phyloP scores from a whole-genome alignment of 2,113 vertebrate species.

The Uria aalge region DNA sequence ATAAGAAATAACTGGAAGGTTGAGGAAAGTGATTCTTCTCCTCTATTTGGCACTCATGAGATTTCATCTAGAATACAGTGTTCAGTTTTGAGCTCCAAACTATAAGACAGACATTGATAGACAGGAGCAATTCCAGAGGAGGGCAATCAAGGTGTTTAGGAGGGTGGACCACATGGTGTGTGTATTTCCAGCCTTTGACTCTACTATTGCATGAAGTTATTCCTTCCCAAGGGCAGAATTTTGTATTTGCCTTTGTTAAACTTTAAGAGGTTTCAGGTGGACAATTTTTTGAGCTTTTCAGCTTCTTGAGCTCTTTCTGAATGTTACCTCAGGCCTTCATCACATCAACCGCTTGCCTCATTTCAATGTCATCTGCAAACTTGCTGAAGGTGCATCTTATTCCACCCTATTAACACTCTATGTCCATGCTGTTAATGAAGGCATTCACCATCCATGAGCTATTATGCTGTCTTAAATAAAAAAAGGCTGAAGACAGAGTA shows the following conservation, averaged over 20 bases:
- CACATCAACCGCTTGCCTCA: neutral
- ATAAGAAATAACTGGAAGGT: neutral
- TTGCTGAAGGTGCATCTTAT: neutral
- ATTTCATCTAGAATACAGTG: neutral
- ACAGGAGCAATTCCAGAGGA: neutral
- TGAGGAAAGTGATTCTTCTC: neutral
- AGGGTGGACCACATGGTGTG: neutral
- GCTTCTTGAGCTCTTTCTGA: neutral
- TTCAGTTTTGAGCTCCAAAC: neutral
- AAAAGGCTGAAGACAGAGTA: neutral
- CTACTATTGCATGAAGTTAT: neutral
- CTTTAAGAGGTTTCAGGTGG: neutral
- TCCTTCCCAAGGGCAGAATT: neutral
- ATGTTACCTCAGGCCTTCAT: neutral
- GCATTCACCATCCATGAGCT: slow-evolving; percentile 1
- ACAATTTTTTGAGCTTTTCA: neutral
- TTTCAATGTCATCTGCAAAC: neutral
- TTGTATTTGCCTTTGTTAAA: neutral
- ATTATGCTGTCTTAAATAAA: neutral
- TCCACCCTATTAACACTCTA: neutral
- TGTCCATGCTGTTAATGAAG: neutral
- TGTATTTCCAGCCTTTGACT: neutral
- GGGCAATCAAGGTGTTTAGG: neutral
- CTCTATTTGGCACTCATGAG: neutral
- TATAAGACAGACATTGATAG: neutral